A percentile compares a stretch with the other conserved stretches of the same genome.
These are phyloP conservation scores for Helleia helle DNA, from an alignment of 2,888 invertebrate genomes.

Conservation along the genomic window DNA sequence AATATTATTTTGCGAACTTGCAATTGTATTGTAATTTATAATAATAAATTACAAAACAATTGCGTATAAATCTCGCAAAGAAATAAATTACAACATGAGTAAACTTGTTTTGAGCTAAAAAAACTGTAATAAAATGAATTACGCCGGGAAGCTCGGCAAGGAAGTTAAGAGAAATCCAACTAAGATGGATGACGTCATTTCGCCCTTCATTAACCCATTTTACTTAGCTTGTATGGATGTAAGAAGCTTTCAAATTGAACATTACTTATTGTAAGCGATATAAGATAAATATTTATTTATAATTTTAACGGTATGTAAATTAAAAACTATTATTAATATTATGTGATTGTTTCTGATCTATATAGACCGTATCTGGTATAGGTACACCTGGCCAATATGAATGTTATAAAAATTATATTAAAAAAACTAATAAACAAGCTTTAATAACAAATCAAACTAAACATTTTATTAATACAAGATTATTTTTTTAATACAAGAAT, in stretches of 20 bases:
- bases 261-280: slow-evolving; percentile 37
- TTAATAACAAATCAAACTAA: no score
- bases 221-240: slow-evolving; percentile 29
- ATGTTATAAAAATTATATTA: no score
- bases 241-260: slow-evolving; percentile 36
- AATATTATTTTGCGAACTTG: no score
- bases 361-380: no score
- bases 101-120: slow-evolving; percentile 22
- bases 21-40: not conserved
- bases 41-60: slow-evolving; percentile 3
- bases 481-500: no score
- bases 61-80: slow-evolving; percentile 5
- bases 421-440: no score
- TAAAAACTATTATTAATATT: no score
- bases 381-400: no score
- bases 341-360: no score
- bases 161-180: slow-evolving; percentile 54
- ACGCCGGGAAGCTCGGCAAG: slow-evolving; percentile 37
- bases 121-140: slow-evolving; percentile 59
- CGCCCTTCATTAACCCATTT: slow-evolving; percentile 66
- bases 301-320: no score
- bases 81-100: slow-evolving; percentile 19
- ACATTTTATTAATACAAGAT: no score
- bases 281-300: no score
- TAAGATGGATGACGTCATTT: slow-evolving; percentile 66